Evolutionary conservation across 2,113 vertebrate species (phyloP).

Genomic region (Mormoops blainvillei): DNA sequence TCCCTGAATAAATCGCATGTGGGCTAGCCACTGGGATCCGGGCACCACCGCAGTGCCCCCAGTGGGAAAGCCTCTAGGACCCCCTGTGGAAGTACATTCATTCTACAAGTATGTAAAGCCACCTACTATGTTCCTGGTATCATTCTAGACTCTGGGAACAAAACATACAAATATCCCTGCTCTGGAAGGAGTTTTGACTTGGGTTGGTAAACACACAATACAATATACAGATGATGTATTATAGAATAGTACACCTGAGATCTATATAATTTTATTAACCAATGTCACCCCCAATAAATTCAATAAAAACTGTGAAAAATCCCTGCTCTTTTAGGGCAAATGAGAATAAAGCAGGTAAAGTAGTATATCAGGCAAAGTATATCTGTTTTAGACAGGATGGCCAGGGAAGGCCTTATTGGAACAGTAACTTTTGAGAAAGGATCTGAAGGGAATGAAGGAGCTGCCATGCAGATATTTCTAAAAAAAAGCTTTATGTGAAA

Average conservation of each 20-base stretch:
- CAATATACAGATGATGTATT: too few relatives aligned
- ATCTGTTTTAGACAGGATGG: background rate
- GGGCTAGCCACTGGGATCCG: background rate
- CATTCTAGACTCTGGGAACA: background rate
- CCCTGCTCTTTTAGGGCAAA: background rate
- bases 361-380: background rate
- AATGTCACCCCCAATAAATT: too few relatives aligned
- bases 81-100: background rate
- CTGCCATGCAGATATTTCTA: background rate
- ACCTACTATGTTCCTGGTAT: background rate
- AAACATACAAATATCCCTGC: background rate
- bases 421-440: background rate
- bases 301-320: background rate
- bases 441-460: background rate
- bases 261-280: too few relatives aligned
- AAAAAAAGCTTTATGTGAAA: background rate
- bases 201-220: too few relatives aligned
- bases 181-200: background rate
- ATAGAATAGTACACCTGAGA: too few relatives aligned
- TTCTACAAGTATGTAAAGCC: slow-evolving; percentile 14
- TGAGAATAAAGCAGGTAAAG: background rate
- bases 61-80: background rate
- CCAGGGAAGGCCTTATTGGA: background rate
- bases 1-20: background rate
- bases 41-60: background rate